Conservation (phyloP, 2,888 invertebrate genomes). For the Lasioglossum oenotherae region DNA sequence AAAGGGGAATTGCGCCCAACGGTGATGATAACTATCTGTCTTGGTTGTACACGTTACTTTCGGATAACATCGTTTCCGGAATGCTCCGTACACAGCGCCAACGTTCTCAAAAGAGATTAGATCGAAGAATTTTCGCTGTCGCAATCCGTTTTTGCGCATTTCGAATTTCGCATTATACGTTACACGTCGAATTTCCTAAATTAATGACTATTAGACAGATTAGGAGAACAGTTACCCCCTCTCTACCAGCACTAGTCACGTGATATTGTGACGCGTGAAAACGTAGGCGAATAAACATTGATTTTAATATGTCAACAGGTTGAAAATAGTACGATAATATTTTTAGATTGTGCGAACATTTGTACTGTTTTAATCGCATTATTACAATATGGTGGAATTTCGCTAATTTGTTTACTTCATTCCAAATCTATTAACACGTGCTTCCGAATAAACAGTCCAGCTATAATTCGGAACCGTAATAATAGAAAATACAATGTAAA, state of each 20-base stretch:
- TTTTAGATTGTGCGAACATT: too few species aligned
- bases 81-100: constrained; percentile 21
- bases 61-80: constrained; percentile 43
- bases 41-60: constrained; percentile 15
- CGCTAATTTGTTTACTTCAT: background rate
- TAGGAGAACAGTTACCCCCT: too few species aligned
- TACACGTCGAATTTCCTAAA: too few species aligned
- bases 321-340: too few species aligned
- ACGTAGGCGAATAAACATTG: too few species aligned
- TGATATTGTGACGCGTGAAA: too few species aligned
- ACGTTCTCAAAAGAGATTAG: constrained; percentile 12
- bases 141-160: constrained; percentile 44
- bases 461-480: background rate
- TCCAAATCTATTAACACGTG: background rate
- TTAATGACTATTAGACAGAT: too few species aligned
- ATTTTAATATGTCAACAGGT: too few species aligned
- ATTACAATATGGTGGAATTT: too few species aligned
- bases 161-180: too few species aligned
- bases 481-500: background rate
- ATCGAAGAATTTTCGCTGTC: constrained; percentile 26
- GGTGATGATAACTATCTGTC: constrained; percentile 38
- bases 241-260: too few species aligned
- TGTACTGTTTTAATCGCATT: too few species aligned
- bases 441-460: background rate
- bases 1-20: constrained; percentile 22